Evolutionary conservation across 2,888 invertebrate species (phyloP).

Genomic region (Linyphia triangularis): DNA sequence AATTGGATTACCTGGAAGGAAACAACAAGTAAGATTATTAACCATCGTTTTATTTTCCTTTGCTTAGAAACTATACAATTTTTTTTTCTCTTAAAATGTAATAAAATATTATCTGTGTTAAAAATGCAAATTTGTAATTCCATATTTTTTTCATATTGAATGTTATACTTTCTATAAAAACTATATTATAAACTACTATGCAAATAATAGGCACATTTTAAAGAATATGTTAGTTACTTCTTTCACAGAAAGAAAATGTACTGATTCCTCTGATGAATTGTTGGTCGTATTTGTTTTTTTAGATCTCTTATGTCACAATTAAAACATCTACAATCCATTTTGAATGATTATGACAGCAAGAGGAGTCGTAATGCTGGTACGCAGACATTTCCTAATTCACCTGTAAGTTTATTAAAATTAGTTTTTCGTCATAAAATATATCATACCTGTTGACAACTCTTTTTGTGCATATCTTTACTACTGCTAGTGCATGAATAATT

Average conservation of each 20-base stretch:
- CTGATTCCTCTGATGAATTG: no score
- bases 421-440: background rate
- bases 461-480: background rate
- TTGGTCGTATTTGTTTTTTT: conserved; percentile 13
- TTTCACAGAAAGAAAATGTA: no score
- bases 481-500: no score
- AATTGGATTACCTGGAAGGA: conserved; percentile 72
- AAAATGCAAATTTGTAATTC: no score
- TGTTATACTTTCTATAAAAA: no score
- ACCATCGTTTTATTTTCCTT: no score
- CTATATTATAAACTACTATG: no score
- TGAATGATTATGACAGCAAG: conserved; percentile 62
- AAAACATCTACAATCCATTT: conserved; percentile 73
- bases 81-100: background rate
- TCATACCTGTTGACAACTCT: background rate
- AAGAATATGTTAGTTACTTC: no score
- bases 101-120: no score
- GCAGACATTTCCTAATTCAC: conserved; percentile 68
- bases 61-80: no score
- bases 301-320: conserved; percentile 71
- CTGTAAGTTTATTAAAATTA: conserved; percentile 61
- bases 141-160: no score
- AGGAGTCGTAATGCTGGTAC: conserved; percentile 68
- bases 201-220: no score
- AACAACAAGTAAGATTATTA: conserved; percentile 72